Conservation (phyloP, 2,113 vertebrate genomes). For the Climacteris rufus region DNA sequence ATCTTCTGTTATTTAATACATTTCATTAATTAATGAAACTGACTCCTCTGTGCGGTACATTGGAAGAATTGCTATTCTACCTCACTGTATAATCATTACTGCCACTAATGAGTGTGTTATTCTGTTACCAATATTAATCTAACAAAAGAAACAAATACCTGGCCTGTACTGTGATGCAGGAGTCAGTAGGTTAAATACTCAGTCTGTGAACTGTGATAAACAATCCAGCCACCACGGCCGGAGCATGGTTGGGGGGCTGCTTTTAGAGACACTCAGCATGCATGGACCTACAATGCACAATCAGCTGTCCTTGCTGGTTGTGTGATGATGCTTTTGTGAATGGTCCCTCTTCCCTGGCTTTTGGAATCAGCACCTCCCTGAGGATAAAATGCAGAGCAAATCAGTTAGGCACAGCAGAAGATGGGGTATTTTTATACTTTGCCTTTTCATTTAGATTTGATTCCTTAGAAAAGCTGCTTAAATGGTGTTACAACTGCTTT, state of each 20-base stretch:
- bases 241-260: not conserved
- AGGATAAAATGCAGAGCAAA: constrained; percentile 63
- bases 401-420: constrained; percentile 61
- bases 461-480: constrained; percentile 63
- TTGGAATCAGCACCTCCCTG: constrained; percentile 28
- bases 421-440: constrained; percentile 41
- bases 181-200: constrained; percentile 43
- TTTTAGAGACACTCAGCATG: not conserved
- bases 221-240: not conserved
- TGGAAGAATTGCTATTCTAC: constrained; percentile 29
- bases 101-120: constrained; percentile 29
- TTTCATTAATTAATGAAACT: constrained; percentile 61
- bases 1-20: constrained; percentile 57
- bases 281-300: not conserved
- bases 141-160: constrained; percentile 40
- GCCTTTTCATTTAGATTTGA: constrained; percentile 53
- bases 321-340: not conserved
- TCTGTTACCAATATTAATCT: constrained; percentile 40
- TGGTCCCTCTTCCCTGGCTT: not conserved
- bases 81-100: constrained; percentile 33
- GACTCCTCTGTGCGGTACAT: not conserved
- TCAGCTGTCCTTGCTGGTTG: not conserved
- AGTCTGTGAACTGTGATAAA: not conserved
- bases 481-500: constrained; percentile 63
- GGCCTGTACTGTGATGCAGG: not conserved